Evolutionary conservation across 2,113 vertebrate species (phyloP).

Genomic region (Clupea harengus): DNA sequence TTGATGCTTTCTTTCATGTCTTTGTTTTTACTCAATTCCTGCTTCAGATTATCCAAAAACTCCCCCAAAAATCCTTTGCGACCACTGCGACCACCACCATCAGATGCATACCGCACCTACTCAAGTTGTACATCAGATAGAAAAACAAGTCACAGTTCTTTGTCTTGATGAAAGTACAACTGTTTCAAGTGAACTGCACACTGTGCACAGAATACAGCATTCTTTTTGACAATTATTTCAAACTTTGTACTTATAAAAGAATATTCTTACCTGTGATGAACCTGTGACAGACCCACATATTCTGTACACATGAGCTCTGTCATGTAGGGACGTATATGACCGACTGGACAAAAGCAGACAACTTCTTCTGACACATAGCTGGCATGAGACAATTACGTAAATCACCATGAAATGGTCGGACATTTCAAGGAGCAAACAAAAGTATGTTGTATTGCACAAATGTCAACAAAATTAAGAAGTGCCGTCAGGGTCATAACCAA

Average conservation of each 20-base stretch:
- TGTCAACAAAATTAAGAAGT: neutral
- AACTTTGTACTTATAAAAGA: neutral
- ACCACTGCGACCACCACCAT: slow-evolving; percentile 36
- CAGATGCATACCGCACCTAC: slow-evolving; percentile 64
- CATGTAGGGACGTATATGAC: slow-evolving; percentile 55
- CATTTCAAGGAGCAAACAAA: neutral
- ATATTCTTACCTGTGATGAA: slow-evolving; percentile 72
- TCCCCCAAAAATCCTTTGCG: slow-evolving; percentile 89
- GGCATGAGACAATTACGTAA: slow-evolving; percentile 29
- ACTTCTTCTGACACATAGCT: slow-evolving; percentile 77
- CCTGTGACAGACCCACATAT: slow-evolving; percentile 53
- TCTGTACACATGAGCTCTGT: slow-evolving; percentile 57
- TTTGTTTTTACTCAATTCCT: slow-evolving; percentile 91
- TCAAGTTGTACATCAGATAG: slow-evolving; percentile 14
- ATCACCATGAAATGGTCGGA: neutral
- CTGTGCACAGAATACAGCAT: neutral
- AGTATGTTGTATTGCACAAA: neutral
- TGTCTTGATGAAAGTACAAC: neutral
- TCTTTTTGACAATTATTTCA: neutral
- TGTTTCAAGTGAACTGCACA: neutral
- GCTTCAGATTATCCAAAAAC: slow-evolving; percentile 89
- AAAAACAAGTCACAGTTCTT: neutral
- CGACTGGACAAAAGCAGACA: slow-evolving; percentile 64
- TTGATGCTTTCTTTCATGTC: slow-evolving; percentile 97
- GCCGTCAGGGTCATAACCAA: neutral